phyloP scores from a whole-genome alignment of 2,797 vertebrate genomes.

The Myotis pilosus region DNA sequence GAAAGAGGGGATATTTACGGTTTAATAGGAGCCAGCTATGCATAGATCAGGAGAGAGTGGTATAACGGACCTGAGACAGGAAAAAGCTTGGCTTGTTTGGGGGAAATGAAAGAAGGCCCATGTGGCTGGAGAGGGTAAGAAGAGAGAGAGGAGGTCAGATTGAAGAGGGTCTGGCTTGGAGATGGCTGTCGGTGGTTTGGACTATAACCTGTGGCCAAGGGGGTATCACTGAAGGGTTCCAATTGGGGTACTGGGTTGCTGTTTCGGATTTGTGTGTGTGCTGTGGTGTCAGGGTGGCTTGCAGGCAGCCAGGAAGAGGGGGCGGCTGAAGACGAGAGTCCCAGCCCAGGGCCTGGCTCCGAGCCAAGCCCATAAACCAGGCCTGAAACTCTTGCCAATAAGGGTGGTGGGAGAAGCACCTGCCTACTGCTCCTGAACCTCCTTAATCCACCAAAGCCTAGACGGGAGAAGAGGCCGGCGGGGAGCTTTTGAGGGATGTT shows the following conservation, averaged over 20 bases:
- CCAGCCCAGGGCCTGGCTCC: neutral
- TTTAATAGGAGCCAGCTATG: neutral
- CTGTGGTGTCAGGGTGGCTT: neutral
- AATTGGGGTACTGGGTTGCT: neutral
- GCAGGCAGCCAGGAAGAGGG: neutral
- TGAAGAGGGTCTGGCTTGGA: neutral
- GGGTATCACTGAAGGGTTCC: neutral
- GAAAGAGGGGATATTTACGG: neutral
- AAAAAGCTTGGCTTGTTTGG: neutral
- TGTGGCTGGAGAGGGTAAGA: neutral
- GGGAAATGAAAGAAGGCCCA: neutral
- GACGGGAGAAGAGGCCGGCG: conserved; percentile 52
- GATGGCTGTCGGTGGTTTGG: neutral
- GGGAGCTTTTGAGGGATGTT: conserved; percentile 60
- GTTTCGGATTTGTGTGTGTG: neutral
- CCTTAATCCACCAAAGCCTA: conserved; percentile 44
- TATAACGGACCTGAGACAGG: neutral
- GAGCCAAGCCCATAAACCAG: conserved; percentile 7
- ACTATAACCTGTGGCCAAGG: neutral
- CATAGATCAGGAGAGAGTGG: neutral
- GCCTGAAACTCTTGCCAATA: neutral
- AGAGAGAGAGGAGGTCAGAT: neutral
- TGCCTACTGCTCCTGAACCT: conserved; percentile 55
- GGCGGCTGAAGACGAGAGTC: neutral
- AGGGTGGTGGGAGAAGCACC: neutral